Conservation (phyloP, 2,888 invertebrate genomes). For the Nemotelus pantherinus region DNA sequence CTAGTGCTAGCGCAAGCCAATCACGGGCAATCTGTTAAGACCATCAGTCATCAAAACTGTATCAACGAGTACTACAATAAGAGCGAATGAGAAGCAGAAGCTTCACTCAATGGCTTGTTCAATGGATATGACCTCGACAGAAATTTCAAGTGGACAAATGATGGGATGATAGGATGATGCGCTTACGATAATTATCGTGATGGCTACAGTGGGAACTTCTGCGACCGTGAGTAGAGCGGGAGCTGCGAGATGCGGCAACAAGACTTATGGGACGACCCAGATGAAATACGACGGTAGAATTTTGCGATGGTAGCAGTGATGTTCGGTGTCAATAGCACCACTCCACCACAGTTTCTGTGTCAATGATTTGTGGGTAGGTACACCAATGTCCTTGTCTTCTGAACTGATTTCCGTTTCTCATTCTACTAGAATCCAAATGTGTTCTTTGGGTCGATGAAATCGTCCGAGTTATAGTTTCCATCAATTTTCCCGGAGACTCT, state of each 20-base stretch:
- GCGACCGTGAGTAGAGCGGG: neutral
- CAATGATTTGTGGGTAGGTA: neutral
- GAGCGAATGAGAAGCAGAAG: too few relatives aligned
- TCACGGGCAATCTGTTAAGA: too few relatives aligned
- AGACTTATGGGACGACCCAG: neutral
- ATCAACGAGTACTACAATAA: too few relatives aligned
- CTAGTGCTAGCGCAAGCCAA: too few relatives aligned
- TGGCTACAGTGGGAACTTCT: neutral
- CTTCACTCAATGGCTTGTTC: neutral
- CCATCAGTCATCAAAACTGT: too few relatives aligned
- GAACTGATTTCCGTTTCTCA: too few relatives aligned
- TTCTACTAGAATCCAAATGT: neutral
- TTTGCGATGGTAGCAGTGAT: neutral
- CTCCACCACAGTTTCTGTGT: neutral
- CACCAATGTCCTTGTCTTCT: neutral
- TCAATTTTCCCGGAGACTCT: conserved; percentile 13
- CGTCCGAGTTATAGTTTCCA: neutral
- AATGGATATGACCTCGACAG: conserved; percentile 38
- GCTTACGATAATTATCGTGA: conserved; percentile 19
- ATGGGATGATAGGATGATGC: conserved; percentile 5
- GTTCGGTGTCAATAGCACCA: conserved; percentile 5
- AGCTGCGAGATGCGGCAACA: neutral
- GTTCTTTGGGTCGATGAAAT: neutral
- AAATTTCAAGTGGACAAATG: conserved; percentile 28
- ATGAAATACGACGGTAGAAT: neutral